Conservation (phyloP, 2,888 invertebrate species). For the Falcaria lacertinaria region DNA sequence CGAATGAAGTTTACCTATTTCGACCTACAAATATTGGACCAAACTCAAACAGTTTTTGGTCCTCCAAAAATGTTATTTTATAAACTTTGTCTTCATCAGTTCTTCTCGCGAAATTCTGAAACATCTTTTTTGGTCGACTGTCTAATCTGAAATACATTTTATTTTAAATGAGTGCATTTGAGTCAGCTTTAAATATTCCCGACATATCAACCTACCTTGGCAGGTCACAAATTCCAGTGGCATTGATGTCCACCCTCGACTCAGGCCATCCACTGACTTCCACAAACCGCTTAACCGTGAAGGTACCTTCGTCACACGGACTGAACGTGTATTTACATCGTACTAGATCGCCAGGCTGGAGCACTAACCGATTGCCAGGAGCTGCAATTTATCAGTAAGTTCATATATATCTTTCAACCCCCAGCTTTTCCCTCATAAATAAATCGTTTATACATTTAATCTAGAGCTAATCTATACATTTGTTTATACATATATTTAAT, state of each 20-base stretch:
- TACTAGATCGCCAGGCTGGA: slow-evolving; percentile 62
- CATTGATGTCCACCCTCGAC: slow-evolving; percentile 55
- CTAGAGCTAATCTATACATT: too few species aligned
- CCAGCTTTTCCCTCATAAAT: too few species aligned
- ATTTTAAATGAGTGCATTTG: slow-evolving; percentile 14
- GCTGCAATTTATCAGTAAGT: slow-evolving; percentile 27
- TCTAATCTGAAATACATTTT: slow-evolving; percentile 59
- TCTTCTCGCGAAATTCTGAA: slow-evolving; percentile 60
- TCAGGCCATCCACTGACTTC: slow-evolving; percentile 72
- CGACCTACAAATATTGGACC: slow-evolving; percentile 66
- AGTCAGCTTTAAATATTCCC: background rate
- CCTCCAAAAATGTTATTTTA: slow-evolving; percentile 64
- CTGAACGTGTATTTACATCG: slow-evolving; percentile 68
- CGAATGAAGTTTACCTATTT: slow-evolving; percentile 51
- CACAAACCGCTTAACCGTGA: slow-evolving; percentile 55
- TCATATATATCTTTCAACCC: too few species aligned
- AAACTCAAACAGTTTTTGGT: slow-evolving; percentile 63
- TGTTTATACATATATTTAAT: background rate
- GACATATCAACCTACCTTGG: slow-evolving; percentile 48
- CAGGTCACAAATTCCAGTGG: slow-evolving; percentile 61
- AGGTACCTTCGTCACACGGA: slow-evolving; percentile 61
- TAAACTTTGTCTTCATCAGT: slow-evolving; percentile 57
- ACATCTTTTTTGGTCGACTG: slow-evolving; percentile 71
- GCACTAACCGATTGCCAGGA: slow-evolving; percentile 39
- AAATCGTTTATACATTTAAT: too few species aligned